Percentiles rank a stretch among this genome's conserved stretches.
Conservation (phyloP, 35 echinoderm and acorn worm genomes). For the Apostichopus parvimensis region DNA sequence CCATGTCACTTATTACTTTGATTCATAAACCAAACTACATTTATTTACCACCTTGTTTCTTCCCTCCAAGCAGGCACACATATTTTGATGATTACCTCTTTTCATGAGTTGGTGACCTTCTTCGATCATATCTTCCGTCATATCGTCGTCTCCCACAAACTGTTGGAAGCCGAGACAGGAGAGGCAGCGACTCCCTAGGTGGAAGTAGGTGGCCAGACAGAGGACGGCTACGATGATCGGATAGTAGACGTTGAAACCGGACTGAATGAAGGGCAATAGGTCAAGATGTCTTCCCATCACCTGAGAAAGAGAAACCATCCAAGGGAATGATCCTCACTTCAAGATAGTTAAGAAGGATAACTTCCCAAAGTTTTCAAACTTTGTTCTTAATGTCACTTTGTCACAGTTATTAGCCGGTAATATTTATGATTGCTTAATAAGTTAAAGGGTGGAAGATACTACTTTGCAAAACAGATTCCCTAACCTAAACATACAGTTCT, state of each 20-base stretch:
- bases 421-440: too few species aligned
- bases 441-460: too few species aligned
- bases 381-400: too few species aligned
- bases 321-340: neutral
- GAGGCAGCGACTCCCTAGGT: conserved; percentile 88
- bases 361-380: too few species aligned
- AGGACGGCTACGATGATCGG: conserved; percentile 88
- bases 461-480: too few species aligned
- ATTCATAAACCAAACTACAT: too few species aligned
- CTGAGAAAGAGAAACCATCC: conserved; percentile 27
- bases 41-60: neutral
- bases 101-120: conserved; percentile 91
- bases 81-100: conserved; percentile 62
- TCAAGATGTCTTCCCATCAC: conserved; percentile 91
- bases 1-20: neutral
- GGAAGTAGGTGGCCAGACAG: conserved; percentile 95
- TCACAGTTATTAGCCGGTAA: too few species aligned
- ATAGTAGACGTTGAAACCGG: conserved; percentile 96
- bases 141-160: conserved; percentile 98
- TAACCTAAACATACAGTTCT: too few species aligned
- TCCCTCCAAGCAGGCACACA: neutral
- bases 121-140: conserved; percentile 87
- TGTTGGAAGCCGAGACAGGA: conserved; percentile 98
- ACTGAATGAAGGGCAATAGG: conserved; percentile 88
- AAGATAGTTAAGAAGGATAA: too few species aligned